Evolutionary conservation across 2,797 vertebrate species (phyloP).

Genomic region (Sebastes glaucus): DNA sequence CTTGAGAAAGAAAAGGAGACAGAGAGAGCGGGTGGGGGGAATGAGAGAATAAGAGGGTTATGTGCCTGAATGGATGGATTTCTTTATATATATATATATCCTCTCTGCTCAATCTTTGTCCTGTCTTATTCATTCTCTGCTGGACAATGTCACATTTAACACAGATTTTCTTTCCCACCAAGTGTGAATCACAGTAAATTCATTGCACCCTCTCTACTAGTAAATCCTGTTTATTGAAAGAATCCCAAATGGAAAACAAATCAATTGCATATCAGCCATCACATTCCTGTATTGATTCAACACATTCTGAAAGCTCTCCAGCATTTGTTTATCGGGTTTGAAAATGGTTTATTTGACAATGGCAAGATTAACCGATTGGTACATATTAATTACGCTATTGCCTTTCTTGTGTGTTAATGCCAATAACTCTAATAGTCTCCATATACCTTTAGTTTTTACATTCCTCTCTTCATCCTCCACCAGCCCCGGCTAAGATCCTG

Average conservation of each 20-base stretch:
- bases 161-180: conserved; percentile 3
- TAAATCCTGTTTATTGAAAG: conserved; percentile 37
- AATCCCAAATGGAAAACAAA: conserved; percentile 37
- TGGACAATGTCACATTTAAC: conserved; percentile 30
- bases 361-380: conserved; percentile 22
- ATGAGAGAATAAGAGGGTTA: neutral
- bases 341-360: conserved; percentile 46
- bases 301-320: conserved; percentile 13
- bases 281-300: conserved; percentile 50
- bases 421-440: neutral
- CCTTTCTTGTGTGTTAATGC: neutral
- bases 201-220: neutral
- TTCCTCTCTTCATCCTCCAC: neutral
- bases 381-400: conserved; percentile 33
- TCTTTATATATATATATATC: neutral
- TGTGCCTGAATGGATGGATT: conserved; percentile 36
- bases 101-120: conserved; percentile 16
- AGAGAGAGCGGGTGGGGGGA: conserved; percentile 23
- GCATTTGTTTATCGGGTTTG: conserved; percentile 36
- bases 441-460: neutral
- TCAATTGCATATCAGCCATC: conserved; percentile 32
- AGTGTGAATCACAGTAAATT: conserved; percentile 31
- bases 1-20: conserved; percentile 46
- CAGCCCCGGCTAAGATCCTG: conserved; percentile 96
- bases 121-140: conserved; percentile 17